Base-by-base conservation (phyloP, 2,113 vertebrate species). In the Cyanoderma ruficeps region DNA sequence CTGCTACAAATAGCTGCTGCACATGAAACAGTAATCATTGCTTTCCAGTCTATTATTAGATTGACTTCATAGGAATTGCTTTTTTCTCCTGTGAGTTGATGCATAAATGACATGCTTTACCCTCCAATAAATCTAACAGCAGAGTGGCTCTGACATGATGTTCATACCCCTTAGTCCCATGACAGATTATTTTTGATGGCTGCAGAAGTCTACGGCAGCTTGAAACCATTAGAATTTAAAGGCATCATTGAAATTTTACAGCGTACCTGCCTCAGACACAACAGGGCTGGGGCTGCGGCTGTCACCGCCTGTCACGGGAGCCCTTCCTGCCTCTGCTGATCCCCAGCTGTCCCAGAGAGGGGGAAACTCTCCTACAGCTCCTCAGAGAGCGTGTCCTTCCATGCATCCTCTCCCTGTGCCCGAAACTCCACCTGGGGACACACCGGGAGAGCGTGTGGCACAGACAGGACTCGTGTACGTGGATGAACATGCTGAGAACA, bases 51-150 rank as follows among this genome's bases (percentile, higher is more conserved):
- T 98, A 97, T 98, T 98, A 98, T 98, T 98, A 98, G 97, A 98
- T 98, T 98, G 98, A 98, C 97, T 98, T 98, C 97, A 94, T 94
- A 97, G 96, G 96, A 96, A 97, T 97, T 98, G 97, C 96, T 96
- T 98, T 97, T 98, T 97, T 97, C 96, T 98, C 97, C 92, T 97
- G 97, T 98, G 98, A 97, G 88, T 97, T 98, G 97, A 98, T 97
- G 97, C 97, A 98, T 97, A 98, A 98, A 98, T 97, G 97, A 98
- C 98, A 97, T 96, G 96, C 95, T 98, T 98, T 98, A 98, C 97
- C 97, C 96, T 97, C 94, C 96, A 98, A 98, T 98, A 98, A 98
- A 98, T 98, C 97, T 98, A 98, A 96, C 96, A 95, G 94, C 91
- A 96, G 96, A 98, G 89, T 97, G 93, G 92, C 97, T 97, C 57